A percentile compares a stretch with the other conserved stretches of the same genome.
Evolutionary conservation across 2,113 vertebrate genomes (phyloP).

Genomic region (Junco hyemalis): DNA sequence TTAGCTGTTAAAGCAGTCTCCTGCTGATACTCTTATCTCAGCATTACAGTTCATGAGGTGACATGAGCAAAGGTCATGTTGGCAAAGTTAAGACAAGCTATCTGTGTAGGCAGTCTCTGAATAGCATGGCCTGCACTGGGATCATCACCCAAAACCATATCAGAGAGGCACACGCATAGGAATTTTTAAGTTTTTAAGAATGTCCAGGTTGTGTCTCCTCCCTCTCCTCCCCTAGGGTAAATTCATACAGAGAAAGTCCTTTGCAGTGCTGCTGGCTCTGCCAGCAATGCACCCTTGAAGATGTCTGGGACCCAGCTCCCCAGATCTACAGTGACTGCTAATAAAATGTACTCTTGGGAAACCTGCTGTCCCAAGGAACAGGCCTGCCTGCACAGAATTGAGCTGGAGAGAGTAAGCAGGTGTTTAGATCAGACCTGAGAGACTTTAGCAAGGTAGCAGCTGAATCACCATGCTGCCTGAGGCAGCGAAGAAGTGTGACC

Average conservation of each 20-base stretch:
- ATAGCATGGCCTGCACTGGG: not conserved
- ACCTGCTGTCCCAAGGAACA: not conserved
- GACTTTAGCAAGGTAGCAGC: not conserved
- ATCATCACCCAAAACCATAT: not conserved
- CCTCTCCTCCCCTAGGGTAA: not conserved
- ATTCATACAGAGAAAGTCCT: not conserved
- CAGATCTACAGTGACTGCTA: not conserved
- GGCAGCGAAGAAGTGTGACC: not conserved
- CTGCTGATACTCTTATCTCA: constrained; percentile 16
- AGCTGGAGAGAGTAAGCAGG: not conserved
- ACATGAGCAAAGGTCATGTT: not conserved
- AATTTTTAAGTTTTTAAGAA: not conserved
- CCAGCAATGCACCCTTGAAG: accelerated
- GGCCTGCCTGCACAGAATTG: not conserved
- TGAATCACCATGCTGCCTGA: not conserved
- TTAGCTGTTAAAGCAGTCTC: not conserved
- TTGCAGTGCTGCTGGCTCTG: not conserved
- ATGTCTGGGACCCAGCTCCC: not conserved
- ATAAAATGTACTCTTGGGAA: not conserved
- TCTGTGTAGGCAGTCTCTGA: not conserved
- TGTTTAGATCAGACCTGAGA: not conserved
- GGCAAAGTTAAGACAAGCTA: not conserved
- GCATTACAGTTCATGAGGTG: not conserved
- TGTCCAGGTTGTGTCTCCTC: not conserved
- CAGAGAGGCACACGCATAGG: accelerated